Evolutionary conservation across 1,140 invertebrate species (phyloP).

Genomic region (Pogonognathellus flavescens): DNA sequence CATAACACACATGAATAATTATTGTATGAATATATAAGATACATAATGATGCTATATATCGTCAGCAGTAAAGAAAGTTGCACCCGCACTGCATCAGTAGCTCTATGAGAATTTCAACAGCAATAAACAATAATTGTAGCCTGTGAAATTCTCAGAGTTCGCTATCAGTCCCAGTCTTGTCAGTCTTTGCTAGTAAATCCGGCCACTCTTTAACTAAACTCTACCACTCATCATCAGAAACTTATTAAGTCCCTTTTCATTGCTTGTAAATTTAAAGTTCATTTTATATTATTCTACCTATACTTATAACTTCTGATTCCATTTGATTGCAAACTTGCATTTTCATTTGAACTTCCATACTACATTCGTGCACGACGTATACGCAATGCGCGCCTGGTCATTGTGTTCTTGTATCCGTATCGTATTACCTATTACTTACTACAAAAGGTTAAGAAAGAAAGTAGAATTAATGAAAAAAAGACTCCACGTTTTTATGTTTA

Average conservation of each 20-base stretch:
- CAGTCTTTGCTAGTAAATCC: slow-evolving; percentile 3
- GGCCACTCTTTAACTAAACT: not conserved
- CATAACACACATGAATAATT: not conserved
- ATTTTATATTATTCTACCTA: not conserved
- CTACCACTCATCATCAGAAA: not conserved
- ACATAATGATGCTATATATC: no score
- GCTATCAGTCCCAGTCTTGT: slow-evolving; percentile 31
- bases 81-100: not conserved
- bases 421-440: not conserved
- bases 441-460: not conserved
- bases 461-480: not conserved
- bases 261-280: no score
- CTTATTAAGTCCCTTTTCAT: slow-evolving; percentile 17
- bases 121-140: slow-evolving; percentile 37
- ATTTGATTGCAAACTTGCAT: slow-evolving; percentile 25
- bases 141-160: slow-evolving; percentile 51
- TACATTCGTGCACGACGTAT: not conserved
- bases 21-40: not conserved
- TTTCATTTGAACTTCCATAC: not conserved
- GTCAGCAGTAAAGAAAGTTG: not conserved
- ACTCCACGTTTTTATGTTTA: slow-evolving; percentile 26
- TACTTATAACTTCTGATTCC: slow-evolving; percentile 10
- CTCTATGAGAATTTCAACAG: slow-evolving; percentile 28
- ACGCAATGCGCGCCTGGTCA: not conserved
- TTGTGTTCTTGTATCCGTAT: not conserved